phyloP scores from a whole-genome alignment of 1,140 invertebrate genomes.

The Capitella teleta region DNA sequence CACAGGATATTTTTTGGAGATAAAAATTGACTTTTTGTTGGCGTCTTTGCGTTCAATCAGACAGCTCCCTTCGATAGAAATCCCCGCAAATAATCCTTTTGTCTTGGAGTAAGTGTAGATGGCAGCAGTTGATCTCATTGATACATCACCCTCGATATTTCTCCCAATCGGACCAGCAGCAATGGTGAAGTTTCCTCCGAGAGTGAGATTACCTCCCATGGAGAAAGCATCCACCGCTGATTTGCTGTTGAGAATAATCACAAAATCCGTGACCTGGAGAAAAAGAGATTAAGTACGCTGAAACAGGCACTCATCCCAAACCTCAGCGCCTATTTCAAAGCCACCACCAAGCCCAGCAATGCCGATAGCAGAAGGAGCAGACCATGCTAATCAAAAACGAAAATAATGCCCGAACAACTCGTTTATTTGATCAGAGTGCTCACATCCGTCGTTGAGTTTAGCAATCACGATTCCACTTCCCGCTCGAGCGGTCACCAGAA shows the following conservation, averaged over 20 bases:
- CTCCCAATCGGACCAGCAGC: constrained; percentile 33
- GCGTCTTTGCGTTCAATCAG: constrained; percentile 36
- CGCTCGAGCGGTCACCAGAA: constrained; percentile 32
- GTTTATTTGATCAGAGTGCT: background rate
- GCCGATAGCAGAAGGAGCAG: constrained; percentile 32
- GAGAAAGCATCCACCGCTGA: constrained; percentile 34
- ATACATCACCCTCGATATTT: constrained; percentile 31
- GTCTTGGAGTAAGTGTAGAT: constrained; percentile 40
- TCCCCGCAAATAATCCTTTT: constrained; percentile 34
- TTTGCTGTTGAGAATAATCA: constrained; percentile 30
- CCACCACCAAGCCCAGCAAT: constrained; percentile 34
- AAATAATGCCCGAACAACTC: background rate
- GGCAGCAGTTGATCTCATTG: constrained; percentile 28
- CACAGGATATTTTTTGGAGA: background rate
- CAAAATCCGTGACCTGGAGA: constrained; percentile 34
- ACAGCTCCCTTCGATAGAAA: constrained; percentile 33
- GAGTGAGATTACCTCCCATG: constrained; percentile 37
- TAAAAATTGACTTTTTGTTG: constrained; percentile 28
- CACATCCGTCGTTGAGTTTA: constrained; percentile 21
- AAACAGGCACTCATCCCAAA: background rate
- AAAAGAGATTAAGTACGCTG: background rate
- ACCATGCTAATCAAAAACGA: constrained; percentile 23
- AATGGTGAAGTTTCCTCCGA: constrained; percentile 35
- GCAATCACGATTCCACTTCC: constrained; percentile 37
- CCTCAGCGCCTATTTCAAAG: constrained; percentile 36